Evolutionary conservation across 2,888 invertebrate genomes (phyloP).

Genomic region (Pegoplata infirma): DNA sequence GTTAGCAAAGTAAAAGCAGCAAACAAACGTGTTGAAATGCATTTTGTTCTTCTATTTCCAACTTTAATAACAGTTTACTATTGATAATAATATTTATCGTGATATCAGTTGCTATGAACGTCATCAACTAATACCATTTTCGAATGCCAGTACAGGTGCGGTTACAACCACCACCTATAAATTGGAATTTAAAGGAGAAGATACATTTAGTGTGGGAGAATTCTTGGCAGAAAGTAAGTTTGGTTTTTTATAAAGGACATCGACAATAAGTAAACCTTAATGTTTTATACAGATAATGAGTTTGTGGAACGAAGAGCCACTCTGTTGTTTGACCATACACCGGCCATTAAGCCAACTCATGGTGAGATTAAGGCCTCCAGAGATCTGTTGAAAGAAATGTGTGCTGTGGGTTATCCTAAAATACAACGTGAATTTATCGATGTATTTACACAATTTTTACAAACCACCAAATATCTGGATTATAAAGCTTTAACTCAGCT

Average conservation of each 20-base stretch:
- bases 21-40: neutral
- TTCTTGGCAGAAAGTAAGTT: slow-evolving; percentile 71
- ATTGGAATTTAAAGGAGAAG: slow-evolving; percentile 81
- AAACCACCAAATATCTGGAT: slow-evolving; percentile 83
- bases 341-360: slow-evolving; percentile 83
- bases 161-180: slow-evolving; percentile 83
- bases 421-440: slow-evolving; percentile 82
- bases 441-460: slow-evolving; percentile 83
- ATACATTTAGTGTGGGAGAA: slow-evolving; percentile 70
- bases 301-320: slow-evolving; percentile 80
- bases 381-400: slow-evolving; percentile 85
- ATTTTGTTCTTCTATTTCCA: neutral
- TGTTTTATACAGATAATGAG: slow-evolving; percentile 67
- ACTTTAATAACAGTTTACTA: slow-evolving; percentile 79
- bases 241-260: neutral
- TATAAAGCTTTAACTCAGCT: slow-evolving; percentile 84
- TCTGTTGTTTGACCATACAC: slow-evolving; percentile 86
- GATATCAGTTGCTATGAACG: slow-evolving; percentile 85
- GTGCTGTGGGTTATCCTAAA: slow-evolving; percentile 81
- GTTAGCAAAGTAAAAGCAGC: too few relatives aligned
- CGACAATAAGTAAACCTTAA: neutral
- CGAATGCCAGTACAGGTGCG: slow-evolving; percentile 85
- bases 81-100: slow-evolving; percentile 88
- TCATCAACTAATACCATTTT: slow-evolving; percentile 87
- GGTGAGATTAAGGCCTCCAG: slow-evolving; percentile 85